Evolutionary conservation across 2,797 vertebrate genomes (phyloP), one percentile per base, ranked within the genome.

Genomic region (Hippocampus kuda): DNA sequence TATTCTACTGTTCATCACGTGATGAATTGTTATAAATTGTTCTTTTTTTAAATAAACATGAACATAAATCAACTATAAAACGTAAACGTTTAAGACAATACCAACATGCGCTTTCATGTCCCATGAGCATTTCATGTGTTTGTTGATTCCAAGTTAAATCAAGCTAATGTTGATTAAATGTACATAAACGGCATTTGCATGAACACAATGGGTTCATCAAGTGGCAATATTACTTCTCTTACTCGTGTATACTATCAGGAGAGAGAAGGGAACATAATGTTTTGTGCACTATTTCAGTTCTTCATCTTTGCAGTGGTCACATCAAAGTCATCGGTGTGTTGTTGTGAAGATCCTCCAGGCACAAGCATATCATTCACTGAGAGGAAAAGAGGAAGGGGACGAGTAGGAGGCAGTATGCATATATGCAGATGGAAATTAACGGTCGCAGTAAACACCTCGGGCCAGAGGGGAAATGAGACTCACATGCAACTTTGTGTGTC

Each of bases 371-470:
- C 65, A 73, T 74, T 72, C 59, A 63, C 62, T 59, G 71, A 75
- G 61, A 75, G 63, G 68, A 73, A 66, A 49, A 72, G 42, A 60
- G 65, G 34, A 70, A 75, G 13, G 26, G 72, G 65, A 67, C 71
- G 67, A 68, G 76, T 4, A 74, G 77, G 73, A 74, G 77, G 70
- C 74, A 75, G 77, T 67, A 66, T 53, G 16, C 72, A 65, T 66
- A 57, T 82, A 72, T 89, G 73, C 84, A 87, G 77, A 86, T 86
- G 79, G 79, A 68, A 85, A 85, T 81, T 78, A 81, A 57, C 72
- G 80, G 76, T 84, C 78, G 78, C 82, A 79, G 79, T 83, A 83
- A 86, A 85, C 84, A 88, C 85, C 85, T 88, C 86, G 82, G 84
- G 85, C 85, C 80, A 76, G 77, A 76, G 71, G 82, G 75, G 75